Evolutionary conservation across 2,888 invertebrate genomes (phyloP), one percentile per base, ranked within the genome.

Genomic region (Chrysotoxum bicinctum): DNA sequence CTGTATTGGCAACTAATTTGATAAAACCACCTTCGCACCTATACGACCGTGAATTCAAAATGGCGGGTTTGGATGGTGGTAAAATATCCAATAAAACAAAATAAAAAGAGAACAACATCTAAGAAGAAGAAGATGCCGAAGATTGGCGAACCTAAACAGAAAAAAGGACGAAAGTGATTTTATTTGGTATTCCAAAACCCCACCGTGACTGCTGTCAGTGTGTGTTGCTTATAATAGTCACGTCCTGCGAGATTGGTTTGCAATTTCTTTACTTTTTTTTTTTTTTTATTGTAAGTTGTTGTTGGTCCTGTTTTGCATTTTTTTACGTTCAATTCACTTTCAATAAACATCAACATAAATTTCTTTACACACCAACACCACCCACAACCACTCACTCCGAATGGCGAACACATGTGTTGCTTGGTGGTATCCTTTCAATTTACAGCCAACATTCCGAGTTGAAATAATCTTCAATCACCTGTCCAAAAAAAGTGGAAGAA

Each of bases 261-360:
- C 83, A 58, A 82, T 82, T 72, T 77, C 77, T 82, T 77, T 72
- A 54, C 37, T 16, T n/a, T 45, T 35, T 35, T 40, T 45, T 32
- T 50, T 23, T 21, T 23, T 3, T 35, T 19, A 26, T 62, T 32
- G 8, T 12, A 12, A 30, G n/a, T 23, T 52, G 19, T 35, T 21
- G 54, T 66, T 43, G 54, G 54, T 14, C 26, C 54, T 73, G 76
- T 32, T 82, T 82, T 76, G 72, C 60, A 72, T 82, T 77, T 58
- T 35, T 73, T 62, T 73, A 60, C 64, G 70, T 80, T 83, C 73
- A 84, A 83, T 87, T 87, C 87, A 45, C 87, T 87, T 87, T 81
- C 87, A 87, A 87, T 87, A 87, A 87, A 78, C 87, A 87, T 87
- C 87, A 87, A 72, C 87, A 87, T 87, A 87, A 87, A 87, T 87